These are phyloP conservation scores for Spodoptera picta DNA, from an alignment of 2,888 invertebrate species.

Conservation along the genomic window DNA sequence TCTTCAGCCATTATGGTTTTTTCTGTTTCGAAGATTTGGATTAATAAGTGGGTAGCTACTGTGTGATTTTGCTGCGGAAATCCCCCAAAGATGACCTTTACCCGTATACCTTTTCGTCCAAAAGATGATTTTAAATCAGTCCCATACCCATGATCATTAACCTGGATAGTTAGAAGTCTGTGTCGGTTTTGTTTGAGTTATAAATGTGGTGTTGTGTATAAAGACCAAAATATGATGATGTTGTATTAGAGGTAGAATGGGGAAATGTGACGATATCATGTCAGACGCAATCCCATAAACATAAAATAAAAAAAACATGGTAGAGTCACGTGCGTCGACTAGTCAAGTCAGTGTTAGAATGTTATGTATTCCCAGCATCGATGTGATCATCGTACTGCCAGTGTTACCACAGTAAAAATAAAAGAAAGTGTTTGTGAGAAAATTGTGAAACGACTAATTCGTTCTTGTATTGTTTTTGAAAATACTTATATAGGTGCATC, in stretches of 20 bases:
- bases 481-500: constrained; percentile 30
- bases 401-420: constrained; percentile 62
- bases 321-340: constrained; percentile 36
- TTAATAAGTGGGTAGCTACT: too few species aligned
- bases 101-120: too few species aligned
- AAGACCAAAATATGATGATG: neutral
- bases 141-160: too few species aligned
- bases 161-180: too few species aligned
- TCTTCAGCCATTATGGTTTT: too few species aligned
- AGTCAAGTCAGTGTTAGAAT: constrained; percentile 50
- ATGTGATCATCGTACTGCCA: constrained; percentile 48
- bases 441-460: constrained; percentile 20
- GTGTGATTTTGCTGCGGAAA: too few species aligned
- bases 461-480: constrained; percentile 26
- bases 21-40: too few species aligned
- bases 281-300: constrained; percentile 52
- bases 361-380: constrained; percentile 56
- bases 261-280: constrained; percentile 21
- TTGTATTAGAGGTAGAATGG: constrained; percentile 2
- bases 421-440: constrained; percentile 33
- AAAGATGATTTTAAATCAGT: too few species aligned
- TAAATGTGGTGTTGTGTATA: constrained; percentile 10
- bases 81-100: too few species aligned
- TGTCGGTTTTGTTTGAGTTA: too few species aligned
- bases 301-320: constrained; percentile 16